Evolutionary conservation across 2,888 invertebrate genomes (phyloP), one percentile per base, ranked within the genome.

Genomic region (Platycnemis pennipes): DNA sequence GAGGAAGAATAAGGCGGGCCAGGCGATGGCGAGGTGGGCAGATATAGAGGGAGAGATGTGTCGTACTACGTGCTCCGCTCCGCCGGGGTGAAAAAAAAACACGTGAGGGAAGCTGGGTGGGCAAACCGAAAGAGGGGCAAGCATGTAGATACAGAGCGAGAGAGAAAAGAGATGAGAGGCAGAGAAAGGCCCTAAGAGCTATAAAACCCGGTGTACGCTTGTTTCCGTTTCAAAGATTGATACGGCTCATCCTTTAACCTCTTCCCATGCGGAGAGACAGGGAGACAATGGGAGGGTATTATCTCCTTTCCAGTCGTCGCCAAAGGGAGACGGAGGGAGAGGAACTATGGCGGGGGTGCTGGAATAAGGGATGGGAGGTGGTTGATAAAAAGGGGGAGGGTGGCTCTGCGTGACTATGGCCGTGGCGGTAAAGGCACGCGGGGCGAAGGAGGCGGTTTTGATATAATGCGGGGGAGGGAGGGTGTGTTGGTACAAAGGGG

Each of bases 151-250:
- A 56, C 26, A 63, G 56, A 31, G 49, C 26, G 49, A 53, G 42
- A 56, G 56, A 56, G 56, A 86, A 86, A 7, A 87, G 87, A 46
- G 45, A 87, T 44, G 26, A 63, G 63, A 63, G 63, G 42, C 49
- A 87, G 63, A 87, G 56, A 86, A 86, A 94, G 63, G 88, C 56
- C 87, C 94, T 94, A 94, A 94, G 94, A 94, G 94, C 94, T 94
- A 94, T 94, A 94, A 94, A 94, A 94, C 88, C 94, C 94, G 94
- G 94, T 94, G 87, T 94, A 94, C 86, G 94, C 94, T 94, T 94
- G 94, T 94, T 94, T 94, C 94, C 94, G 94, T 94, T 94, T 88
- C 94, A 94, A 94, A 94, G 94, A 94, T 94, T 94, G 94, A 94
- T 94, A 88, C 94, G 94, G 94, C 94, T 94, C 94, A 94, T 94